A percentile compares a stretch with the other conserved stretches of the same genome.
Conservation (phyloP, 2,888 invertebrate genomes). For the Theretra japonica region DNA sequence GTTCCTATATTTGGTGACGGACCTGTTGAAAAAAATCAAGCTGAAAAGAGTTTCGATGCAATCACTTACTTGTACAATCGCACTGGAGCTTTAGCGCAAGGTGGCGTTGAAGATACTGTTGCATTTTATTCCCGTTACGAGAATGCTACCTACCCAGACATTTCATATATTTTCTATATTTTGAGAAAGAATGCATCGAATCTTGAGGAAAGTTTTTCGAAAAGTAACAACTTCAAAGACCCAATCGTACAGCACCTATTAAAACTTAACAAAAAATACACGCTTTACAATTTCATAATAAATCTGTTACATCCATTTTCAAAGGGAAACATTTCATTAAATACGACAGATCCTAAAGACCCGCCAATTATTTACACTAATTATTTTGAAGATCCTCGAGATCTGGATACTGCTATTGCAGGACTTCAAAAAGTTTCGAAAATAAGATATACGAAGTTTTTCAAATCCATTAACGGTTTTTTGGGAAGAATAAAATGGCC, state of each 20-base stretch:
- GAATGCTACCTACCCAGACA: constrained; percentile 60
- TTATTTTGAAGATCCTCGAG: constrained; percentile 84
- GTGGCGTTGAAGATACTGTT: constrained; percentile 81
- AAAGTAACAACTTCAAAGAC: constrained; percentile 57
- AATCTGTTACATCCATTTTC: constrained; percentile 79
- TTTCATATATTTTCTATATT: constrained; percentile 52
- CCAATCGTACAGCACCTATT: constrained; percentile 49
- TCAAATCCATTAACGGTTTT: constrained; percentile 55
- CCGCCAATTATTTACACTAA: constrained; percentile 86
- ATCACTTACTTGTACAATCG: constrained; percentile 78
- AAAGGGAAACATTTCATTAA: constrained; percentile 83
- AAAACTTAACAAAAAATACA: constrained; percentile 53
- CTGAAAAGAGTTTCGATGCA: constrained; percentile 57
- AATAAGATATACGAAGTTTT: constrained; percentile 55
- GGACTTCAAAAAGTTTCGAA: constrained; percentile 60
- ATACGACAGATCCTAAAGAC: constrained; percentile 82
- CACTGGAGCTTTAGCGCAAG: constrained; percentile 77
- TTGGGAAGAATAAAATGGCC: constrained; percentile 55
- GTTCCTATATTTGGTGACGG: constrained; percentile 61
- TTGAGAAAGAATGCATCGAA: constrained; percentile 58
- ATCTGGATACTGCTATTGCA: constrained; percentile 65
- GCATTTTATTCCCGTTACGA: constrained; percentile 56
- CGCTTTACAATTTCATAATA: constrained; percentile 61
- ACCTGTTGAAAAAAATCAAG: constrained; percentile 49
- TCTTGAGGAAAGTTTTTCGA: not conserved